phyloP scores from a whole-genome alignment of 2,888 invertebrate species.

The Trichopria drosophilae region DNA sequence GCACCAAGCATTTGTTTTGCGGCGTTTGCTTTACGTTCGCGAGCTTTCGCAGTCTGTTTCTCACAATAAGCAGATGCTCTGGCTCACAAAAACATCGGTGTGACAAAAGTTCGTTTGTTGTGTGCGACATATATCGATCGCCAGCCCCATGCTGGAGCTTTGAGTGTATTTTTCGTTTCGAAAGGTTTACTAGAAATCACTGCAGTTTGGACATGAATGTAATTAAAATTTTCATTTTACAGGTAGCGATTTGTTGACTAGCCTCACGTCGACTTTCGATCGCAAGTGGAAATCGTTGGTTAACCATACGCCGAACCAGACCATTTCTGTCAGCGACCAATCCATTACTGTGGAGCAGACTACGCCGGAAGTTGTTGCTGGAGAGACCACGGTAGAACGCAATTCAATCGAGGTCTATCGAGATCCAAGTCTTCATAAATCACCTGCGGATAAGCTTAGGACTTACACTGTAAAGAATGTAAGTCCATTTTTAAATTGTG shows the following conservation, averaged over 20 bases:
- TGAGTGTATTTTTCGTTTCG: slow-evolving; percentile 28
- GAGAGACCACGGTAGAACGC: slow-evolving; percentile 32
- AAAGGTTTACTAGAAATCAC: slow-evolving; percentile 35
- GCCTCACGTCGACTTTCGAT: slow-evolving; percentile 83
- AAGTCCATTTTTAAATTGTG: slow-evolving; percentile 31
- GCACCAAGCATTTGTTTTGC: too few species aligned
- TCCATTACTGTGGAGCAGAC: slow-evolving; percentile 9
- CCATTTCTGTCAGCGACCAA: slow-evolving; percentile 19
- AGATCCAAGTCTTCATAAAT: slow-evolving; percentile 53
- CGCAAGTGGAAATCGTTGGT: slow-evolving; percentile 77
- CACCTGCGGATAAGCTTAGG: slow-evolving; percentile 45
- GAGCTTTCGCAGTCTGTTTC: too few species aligned
- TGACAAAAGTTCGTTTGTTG: too few species aligned
- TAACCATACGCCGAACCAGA: slow-evolving; percentile 60
- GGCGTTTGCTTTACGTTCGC: too few species aligned
- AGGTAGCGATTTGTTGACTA: slow-evolving; percentile 84
- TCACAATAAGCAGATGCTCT: too few species aligned
- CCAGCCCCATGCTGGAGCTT: too few species aligned
- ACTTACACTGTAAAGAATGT: slow-evolving; percentile 45
- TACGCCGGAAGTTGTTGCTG: slow-evolving; percentile 26
- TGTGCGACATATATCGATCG: too few species aligned
- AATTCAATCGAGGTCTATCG: slow-evolving; percentile 47
- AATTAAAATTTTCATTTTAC: slow-evolving; percentile 56
- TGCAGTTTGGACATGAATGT: slow-evolving; percentile 8
- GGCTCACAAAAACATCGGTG: too few species aligned